Percentiles rank a stretch among this genome's conserved stretches.
phyloP scores from a whole-genome alignment of 2,113 vertebrate species.

The Notothenia coriiceps region DNA sequence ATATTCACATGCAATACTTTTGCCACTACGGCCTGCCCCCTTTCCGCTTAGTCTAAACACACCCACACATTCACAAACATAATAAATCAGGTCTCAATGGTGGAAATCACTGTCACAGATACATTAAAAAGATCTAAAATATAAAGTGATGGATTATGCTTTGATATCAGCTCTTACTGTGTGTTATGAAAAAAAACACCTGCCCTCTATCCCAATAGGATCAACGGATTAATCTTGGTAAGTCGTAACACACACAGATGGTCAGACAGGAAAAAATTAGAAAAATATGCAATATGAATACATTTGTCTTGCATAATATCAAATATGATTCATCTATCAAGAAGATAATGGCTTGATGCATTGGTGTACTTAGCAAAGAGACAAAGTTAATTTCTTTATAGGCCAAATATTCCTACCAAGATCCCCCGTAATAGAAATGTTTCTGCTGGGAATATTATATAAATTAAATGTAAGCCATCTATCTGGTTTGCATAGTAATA shows the following conservation, averaged over 20 bases:
- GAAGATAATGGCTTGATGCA: constrained; percentile 90
- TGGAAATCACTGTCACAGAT: constrained; percentile 81
- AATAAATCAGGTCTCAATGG: constrained; percentile 74
- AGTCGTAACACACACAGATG: constrained; percentile 92
- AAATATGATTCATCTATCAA: constrained; percentile 89
- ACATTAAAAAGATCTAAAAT: constrained; percentile 86
- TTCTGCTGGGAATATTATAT: constrained; percentile 83
- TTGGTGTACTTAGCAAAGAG: constrained; percentile 87
- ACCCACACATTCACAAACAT: constrained; percentile 33
- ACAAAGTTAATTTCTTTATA: constrained; percentile 89
- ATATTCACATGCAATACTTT: constrained; percentile 66
- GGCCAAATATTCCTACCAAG: constrained; percentile 82
- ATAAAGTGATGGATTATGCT: constrained; percentile 87
- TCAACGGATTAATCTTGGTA: constrained; percentile 94
- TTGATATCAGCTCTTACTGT: constrained; percentile 87
- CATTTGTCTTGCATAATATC: constrained; percentile 89
- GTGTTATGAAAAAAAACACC: constrained; percentile 86
- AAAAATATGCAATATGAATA: constrained; percentile 94
- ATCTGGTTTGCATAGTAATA: constrained; percentile 82
- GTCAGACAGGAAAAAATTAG: constrained; percentile 92
- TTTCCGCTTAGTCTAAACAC: background rate
- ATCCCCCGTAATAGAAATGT: constrained; percentile 82
- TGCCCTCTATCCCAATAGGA: constrained; percentile 88
- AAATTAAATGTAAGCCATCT: constrained; percentile 85
- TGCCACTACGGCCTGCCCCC: too few species aligned